Evolutionary conservation across 2,797 vertebrate species (phyloP).

Genomic region (Dallia pectoralis): DNA sequence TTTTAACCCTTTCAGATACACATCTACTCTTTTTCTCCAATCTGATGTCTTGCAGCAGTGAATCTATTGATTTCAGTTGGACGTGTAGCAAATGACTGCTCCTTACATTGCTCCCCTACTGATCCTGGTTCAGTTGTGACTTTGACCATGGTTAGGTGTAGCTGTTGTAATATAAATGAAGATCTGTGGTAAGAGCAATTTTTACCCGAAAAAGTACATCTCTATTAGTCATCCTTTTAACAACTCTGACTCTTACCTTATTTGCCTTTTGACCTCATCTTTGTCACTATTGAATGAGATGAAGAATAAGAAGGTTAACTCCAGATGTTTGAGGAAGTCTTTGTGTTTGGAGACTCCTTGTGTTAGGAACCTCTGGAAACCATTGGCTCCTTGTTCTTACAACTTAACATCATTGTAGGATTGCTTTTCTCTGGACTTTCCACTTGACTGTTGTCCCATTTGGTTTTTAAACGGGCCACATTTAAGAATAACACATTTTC

Average conservation of each 20-base stretch:
- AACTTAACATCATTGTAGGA: constrained; percentile 32
- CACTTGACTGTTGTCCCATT: constrained; percentile 20
- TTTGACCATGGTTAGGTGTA: constrained; percentile 14
- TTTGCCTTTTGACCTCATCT: constrained; percentile 15
- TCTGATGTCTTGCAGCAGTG: constrained; percentile 14
- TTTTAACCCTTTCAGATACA: constrained; percentile 34
- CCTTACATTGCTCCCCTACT: constrained; percentile 27
- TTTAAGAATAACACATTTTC: constrained; percentile 36
- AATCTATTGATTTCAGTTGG: constrained; percentile 24
- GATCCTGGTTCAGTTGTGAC: constrained; percentile 19
- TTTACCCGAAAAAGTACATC: constrained; percentile 26
- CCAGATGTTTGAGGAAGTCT: constrained; percentile 19
- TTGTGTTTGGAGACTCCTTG: constrained; percentile 19
- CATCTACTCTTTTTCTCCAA: constrained; percentile 26
- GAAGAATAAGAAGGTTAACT: constrained; percentile 16
- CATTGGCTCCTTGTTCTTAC: constrained; percentile 55
- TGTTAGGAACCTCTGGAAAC: constrained; percentile 42
- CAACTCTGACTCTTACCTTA: constrained; percentile 21
- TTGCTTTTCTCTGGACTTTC: constrained; percentile 22
- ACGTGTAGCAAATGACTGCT: constrained; percentile 30
- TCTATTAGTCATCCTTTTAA: constrained; percentile 2
- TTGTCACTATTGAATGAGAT: constrained; percentile 22
- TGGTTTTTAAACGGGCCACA: constrained; percentile 30
- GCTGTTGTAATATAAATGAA: constrained; percentile 18
- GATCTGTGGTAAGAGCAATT: constrained; percentile 28